phyloP scores from a whole-genome alignment of 92 coral and sea anemone genomes.

The Porites divaricata region DNA sequence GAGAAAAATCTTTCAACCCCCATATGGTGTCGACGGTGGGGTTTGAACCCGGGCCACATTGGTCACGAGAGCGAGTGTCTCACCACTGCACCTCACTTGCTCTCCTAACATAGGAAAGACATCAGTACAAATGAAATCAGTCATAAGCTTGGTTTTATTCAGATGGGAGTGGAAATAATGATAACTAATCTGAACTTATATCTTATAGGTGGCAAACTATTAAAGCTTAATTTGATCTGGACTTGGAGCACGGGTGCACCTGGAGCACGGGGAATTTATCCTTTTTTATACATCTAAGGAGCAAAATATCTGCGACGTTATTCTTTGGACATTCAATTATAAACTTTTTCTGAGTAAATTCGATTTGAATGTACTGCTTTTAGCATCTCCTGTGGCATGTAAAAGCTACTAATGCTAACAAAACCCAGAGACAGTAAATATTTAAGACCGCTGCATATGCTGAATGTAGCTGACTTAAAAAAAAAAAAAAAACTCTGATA shows the following conservation, averaged over 20 bases:
- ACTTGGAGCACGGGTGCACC: neutral
- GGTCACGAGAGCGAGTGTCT: no score
- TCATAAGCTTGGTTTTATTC: slow-evolving; percentile 65
- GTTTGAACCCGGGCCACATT: no score
- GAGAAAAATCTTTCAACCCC: no score
- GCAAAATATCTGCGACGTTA: slow-evolving; percentile 12
- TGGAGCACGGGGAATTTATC: neutral
- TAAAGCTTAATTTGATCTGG: neutral
- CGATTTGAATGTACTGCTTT: neutral
- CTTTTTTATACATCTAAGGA: slow-evolving; percentile 2
- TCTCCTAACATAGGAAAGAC: neutral
- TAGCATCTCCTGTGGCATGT: neutral
- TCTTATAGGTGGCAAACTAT: neutral
- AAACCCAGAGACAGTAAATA: slow-evolving; percentile 13
- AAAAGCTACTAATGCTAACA: slow-evolving; percentile 7
- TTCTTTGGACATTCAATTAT: neutral
- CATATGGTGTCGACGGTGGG: no score
- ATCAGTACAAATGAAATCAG: neutral
- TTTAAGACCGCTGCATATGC: neutral
- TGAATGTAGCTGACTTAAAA: slow-evolving; percentile 12
- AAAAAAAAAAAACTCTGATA: slow-evolving; percentile 22
- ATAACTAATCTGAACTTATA: slow-evolving; percentile 38
- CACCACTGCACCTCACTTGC: no score
- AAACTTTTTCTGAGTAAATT: slow-evolving; percentile 1
- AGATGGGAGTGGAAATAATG: slow-evolving; percentile 72